Evolutionary conservation across 2,888 invertebrate genomes (phyloP), one percentile per base, ranked within the genome.

Genomic region (Adelognathus sp.): DNA sequence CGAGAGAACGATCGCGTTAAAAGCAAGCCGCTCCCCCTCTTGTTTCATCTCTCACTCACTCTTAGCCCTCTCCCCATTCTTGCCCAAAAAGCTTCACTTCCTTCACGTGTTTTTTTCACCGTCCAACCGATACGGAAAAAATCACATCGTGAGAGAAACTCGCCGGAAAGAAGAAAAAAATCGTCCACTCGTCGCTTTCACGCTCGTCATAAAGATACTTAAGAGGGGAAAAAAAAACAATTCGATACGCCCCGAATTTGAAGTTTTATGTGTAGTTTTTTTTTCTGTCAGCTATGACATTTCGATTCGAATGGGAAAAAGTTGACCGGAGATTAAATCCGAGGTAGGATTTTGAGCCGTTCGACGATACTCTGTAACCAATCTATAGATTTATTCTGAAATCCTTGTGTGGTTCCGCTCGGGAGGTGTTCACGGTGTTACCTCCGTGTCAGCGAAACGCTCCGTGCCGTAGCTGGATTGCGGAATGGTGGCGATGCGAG

Each of bases 1-100:
- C 64, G 61, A 50, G 75, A 52, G 75, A 46, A 67, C 54, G 63
- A 31, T 76, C 71, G 46, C 67, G 67, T 73, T 70, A 56, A 70
- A 73, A 70, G 76, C 67, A 52, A 79, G 41, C 70, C 70, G 60
- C 69, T 36, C 72, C 69, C 44, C 66, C 56, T 52, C 60, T 27
- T 54, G 41, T 54, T 5, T 14, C 56, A 44, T 44, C 9, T 63
- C 44, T 29, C 27, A 21, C 58, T 1, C 66, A 9, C 18, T 33
- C 63, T 52, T 63, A n/a, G n/a, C n/a, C 27, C 21, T 24, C 64
- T 39, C 6, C 44, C 14, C 61, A 11, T 50, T 27, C 39, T 39
- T 21, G 9, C 52, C 33, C 11, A 24, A 58, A 44, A 71, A 50
- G 14, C 60, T 46, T 7, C n/a, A 5, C n/a, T 14, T 50, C 60